A percentile compares a stretch with the other conserved stretches of the same genome.
These are phyloP conservation scores for Leptatherina wallacei DNA, from an alignment of 2,797 vertebrate species.

Conservation along the genomic window DNA sequence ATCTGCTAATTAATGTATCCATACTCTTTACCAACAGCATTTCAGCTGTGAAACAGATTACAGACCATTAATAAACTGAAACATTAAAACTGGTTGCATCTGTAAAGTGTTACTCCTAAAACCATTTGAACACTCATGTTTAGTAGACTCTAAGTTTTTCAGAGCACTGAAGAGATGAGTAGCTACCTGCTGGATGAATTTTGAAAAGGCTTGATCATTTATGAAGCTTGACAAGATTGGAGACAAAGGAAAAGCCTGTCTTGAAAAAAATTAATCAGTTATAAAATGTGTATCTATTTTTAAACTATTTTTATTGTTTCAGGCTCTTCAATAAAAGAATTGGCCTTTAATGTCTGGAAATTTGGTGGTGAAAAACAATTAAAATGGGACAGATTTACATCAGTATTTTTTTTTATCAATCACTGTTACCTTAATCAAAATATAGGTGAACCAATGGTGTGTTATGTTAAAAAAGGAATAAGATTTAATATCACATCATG, in stretches of 20 bases:
- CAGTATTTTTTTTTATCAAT: not conserved
- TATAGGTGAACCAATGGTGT: not conserved
- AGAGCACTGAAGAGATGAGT: slow-evolving; percentile 19
- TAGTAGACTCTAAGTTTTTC: slow-evolving; percentile 38
- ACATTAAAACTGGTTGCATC: slow-evolving; percentile 21
- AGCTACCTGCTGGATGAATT: slow-evolving; percentile 32
- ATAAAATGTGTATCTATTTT: slow-evolving; percentile 12
- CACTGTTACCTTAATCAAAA: slow-evolving; percentile 2
- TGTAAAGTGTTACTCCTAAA: slow-evolving; percentile 6
- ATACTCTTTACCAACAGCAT: slow-evolving; percentile 44
- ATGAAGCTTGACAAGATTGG: slow-evolving; percentile 33
- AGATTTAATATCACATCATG: not conserved
- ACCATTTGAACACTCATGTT: slow-evolving; percentile 15
- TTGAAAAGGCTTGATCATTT: slow-evolving; percentile 50
- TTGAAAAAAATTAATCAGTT: not conserved
- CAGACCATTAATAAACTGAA: slow-evolving; percentile 41
- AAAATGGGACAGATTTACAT: not conserved
- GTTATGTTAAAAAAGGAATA: not conserved
- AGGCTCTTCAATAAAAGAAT: slow-evolving; percentile 2
- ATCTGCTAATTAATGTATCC: slow-evolving; percentile 67
- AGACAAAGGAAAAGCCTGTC: slow-evolving; percentile 28
- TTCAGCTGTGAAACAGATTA: slow-evolving; percentile 46
- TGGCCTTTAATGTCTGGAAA: slow-evolving; percentile 5
- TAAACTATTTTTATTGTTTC: not conserved
- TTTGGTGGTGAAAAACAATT: not conserved